A percentile compares a stretch with the other conserved stretches of the same genome.
Evolutionary conservation across 1,140 invertebrate species (phyloP).

Genomic region (Aphis craccivora): DNA sequence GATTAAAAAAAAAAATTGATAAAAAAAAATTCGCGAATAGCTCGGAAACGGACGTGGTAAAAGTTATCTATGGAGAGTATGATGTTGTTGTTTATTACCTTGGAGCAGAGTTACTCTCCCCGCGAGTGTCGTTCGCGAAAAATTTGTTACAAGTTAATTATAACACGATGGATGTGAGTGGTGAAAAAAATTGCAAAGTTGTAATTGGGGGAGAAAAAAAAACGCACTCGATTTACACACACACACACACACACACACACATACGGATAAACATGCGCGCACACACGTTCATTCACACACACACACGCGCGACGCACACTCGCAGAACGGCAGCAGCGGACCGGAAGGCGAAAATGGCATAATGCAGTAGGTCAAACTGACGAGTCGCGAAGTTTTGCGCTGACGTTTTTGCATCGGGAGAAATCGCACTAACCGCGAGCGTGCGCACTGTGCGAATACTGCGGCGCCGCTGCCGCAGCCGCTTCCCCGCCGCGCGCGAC

Average conservation of each 20-base stretch:
- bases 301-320: conserved; percentile 32
- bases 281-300: not conserved
- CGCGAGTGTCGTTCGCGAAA: not conserved
- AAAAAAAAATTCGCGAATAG: not conserved
- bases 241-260: not conserved
- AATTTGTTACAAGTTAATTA: not conserved
- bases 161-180: not conserved
- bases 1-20: not conserved
- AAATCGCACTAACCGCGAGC: conserved; percentile 27
- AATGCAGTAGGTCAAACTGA: conserved; percentile 51
- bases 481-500: not conserved
- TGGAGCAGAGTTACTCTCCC: not conserved
- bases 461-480: too few species aligned
- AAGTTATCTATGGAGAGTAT: not conserved
- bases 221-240: not conserved
- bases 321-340: conserved; percentile 23
- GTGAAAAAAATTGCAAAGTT: conserved; percentile 10
- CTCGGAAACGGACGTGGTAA: not conserved
- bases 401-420: conserved; percentile 55
- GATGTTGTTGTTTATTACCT: not conserved
- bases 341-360: conserved; percentile 56
- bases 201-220: conserved; percentile 13
- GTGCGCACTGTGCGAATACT: conserved; percentile 39
- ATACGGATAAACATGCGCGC: conserved; percentile 21
- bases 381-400: conserved; percentile 55